Evolutionary conservation across 2,797 vertebrate genomes (phyloP), one percentile per base, ranked within the genome.

Genomic region (Gallirallus australis): DNA sequence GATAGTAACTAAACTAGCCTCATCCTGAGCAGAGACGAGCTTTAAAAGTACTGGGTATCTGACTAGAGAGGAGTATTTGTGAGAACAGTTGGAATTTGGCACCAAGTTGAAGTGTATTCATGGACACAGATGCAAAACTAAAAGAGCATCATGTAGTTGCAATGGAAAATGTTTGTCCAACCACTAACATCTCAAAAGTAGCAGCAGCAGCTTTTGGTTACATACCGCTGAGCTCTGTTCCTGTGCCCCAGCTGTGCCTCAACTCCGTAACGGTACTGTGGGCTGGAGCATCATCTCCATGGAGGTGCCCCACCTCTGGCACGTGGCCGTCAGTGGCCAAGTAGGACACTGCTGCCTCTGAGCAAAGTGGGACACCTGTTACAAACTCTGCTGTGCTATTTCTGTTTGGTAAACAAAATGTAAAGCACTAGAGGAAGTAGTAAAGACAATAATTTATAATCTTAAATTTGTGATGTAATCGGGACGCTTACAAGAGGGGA

Each of bases 141-240:
- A 48, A 63, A 83, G 54, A 63, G 16, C 52, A 77, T 56, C 20
- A 0, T 39, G 69, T 65, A 71, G 50, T 65, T 86, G 39, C 45
- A 31, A 1, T 60, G 59, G 50, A 78, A 70, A 60, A 72, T 23
- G 11, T 85, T 61, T 80, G 47, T 50, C 42, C 35, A 30, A 2
- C 33, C 21, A 30, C 35, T 37, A 40, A 28, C 17, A 28, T 54
- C 63, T 78, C 82, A 45, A 61, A 56, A 89, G 50, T 15, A 76
- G 50, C 42, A 66, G 15, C 68, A 73, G 63, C 45, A 85, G 53
- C 75, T 81, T 86, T 76, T 72, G 80, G 61, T 82, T 57, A 15
- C 7, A 0, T 10, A 31, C 40, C 0, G 0, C 33, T 3, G 3
- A 21, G 54, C 45, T 54, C 42, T 0, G 0, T 70, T 65, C 13